phyloP scores from a whole-genome alignment of 2,113 vertebrate species.

The Cervus canadensis region DNA sequence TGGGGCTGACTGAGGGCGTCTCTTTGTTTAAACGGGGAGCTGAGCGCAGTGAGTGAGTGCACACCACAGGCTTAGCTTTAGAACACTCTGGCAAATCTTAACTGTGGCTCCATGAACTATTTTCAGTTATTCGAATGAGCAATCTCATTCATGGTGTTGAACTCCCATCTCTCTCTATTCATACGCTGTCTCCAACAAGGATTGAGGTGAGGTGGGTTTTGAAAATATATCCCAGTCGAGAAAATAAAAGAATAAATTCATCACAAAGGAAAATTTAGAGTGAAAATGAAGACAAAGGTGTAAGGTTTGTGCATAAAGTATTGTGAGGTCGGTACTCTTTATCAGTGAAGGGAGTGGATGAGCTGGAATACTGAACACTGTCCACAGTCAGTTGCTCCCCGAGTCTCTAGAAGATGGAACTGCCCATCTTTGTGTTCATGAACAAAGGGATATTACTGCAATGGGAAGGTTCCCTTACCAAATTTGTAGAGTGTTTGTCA shows the following conservation, averaged over 20 bases:
- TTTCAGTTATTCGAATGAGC: neutral
- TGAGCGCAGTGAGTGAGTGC: neutral
- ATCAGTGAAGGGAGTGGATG: neutral
- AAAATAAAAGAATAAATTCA: neutral
- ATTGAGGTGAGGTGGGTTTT: neutral
- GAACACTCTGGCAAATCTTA: no score
- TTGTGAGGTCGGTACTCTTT: no score
- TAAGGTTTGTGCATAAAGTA: neutral
- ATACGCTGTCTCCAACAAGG: neutral
- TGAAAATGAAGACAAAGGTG: neutral
- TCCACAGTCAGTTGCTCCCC: neutral
- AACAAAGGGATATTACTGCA: neutral
- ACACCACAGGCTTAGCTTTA: neutral
- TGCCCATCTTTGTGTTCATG: neutral
- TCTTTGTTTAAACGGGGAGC: neutral
- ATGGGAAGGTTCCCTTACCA: neutral
- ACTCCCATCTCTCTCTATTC: neutral
- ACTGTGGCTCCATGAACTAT: rapidly evolving
- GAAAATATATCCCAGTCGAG: neutral
- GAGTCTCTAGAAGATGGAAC: neutral
- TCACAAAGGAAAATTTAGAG: neutral
- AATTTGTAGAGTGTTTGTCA: neutral
- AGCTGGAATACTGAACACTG: neutral
- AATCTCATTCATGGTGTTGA: neutral
- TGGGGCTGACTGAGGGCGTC: no score